These are phyloP conservation scores for Rutilus rutilus DNA, from an alignment of 2,113 vertebrate species.

Conservation along the genomic window DNA sequence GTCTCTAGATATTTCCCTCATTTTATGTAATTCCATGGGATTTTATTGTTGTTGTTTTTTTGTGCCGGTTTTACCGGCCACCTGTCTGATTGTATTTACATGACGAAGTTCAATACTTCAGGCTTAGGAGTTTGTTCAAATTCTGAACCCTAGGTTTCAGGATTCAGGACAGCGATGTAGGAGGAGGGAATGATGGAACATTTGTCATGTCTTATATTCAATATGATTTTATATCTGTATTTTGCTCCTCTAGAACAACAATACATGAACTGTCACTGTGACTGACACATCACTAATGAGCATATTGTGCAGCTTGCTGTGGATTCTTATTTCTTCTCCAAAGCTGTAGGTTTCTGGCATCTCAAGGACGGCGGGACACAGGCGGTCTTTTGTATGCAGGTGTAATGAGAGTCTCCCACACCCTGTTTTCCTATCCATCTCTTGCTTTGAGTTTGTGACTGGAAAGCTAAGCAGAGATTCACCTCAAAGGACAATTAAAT, in stretches of 20 bases:
- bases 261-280: not conserved
- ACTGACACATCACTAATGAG: constrained; percentile 24
- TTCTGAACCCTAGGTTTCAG: not conserved
- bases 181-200: not conserved
- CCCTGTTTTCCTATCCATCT: constrained; percentile 37
- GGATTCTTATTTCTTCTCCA: constrained; percentile 16
- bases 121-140: not conserved
- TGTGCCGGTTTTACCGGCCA: not conserved
- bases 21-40: constrained; percentile 4
- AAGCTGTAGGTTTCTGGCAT: constrained; percentile 41
- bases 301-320: not conserved
- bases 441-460: constrained; percentile 50
- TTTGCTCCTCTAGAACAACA: constrained; percentile 12
- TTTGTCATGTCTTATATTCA: not conserved
- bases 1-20: not conserved
- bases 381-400: constrained; percentile 57
- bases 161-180: not conserved
- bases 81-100: not conserved
- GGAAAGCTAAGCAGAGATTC: constrained; percentile 55
- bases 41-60: too few species aligned
- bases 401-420: constrained; percentile 52
- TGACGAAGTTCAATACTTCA: not conserved
- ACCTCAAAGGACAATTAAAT: constrained; percentile 42
- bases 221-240: not conserved
- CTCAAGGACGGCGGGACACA: constrained; percentile 54